Conservation (phyloP, 2,113 vertebrate genomes). For the Rhynchopsitta pachyrhyncha region DNA sequence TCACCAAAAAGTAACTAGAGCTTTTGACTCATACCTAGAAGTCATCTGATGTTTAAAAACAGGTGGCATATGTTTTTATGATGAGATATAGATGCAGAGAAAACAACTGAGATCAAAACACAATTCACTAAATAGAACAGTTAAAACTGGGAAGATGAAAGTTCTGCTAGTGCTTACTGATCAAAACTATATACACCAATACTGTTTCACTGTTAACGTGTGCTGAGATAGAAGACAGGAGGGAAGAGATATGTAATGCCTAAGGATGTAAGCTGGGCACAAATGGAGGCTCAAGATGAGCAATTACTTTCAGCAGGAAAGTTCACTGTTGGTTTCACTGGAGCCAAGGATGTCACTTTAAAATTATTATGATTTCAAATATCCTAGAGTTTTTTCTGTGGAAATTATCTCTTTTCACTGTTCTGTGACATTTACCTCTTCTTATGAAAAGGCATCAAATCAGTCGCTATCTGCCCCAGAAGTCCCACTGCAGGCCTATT, state of each 20-base stretch:
- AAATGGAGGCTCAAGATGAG: not conserved
- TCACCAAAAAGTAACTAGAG: not conserved
- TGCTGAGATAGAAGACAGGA: not conserved
- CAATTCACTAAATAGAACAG: not conserved
- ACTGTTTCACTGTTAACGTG: not conserved
- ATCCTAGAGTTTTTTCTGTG: not conserved
- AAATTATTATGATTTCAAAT: not conserved
- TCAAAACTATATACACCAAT: not conserved
- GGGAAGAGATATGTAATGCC: not conserved
- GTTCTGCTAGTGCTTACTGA: not conserved
- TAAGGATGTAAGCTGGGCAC: not conserved
- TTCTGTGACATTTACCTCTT: conserved; percentile 1
- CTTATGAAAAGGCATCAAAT: not conserved
- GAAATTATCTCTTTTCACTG: not conserved
- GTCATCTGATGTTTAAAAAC: not conserved
- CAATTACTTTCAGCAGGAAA: not conserved
- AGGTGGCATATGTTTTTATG: not conserved
- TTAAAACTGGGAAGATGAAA: not conserved
- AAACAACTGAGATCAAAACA: not conserved
- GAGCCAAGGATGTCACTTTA: not conserved
- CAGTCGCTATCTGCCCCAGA: not conserved
- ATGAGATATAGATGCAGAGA: not conserved
- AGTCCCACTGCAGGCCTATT: not conserved
- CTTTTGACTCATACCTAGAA: not conserved
- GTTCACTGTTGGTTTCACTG: not conserved